Evolutionary conservation across 2,113 vertebrate species (phyloP).

Genomic region (Ranitomeya imitator): DNA sequence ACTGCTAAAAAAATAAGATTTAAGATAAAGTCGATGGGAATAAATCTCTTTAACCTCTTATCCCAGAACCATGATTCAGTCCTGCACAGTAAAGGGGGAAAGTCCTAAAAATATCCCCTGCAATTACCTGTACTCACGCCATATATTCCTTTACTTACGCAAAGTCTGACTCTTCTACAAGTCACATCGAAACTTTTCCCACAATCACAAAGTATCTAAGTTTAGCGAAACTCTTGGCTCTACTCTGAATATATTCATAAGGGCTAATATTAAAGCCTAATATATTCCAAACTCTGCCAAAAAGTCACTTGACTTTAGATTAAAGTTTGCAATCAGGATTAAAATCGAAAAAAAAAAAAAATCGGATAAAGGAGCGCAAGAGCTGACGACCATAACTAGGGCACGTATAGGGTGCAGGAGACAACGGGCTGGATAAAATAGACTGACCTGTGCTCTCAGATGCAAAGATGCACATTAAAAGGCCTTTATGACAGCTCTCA

Average conservation of each 20-base stretch:
- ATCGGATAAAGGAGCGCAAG: neutral
- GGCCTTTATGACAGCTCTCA: constrained; percentile 60
- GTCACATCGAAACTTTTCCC: neutral
- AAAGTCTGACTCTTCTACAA: neutral
- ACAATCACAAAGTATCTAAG: neutral
- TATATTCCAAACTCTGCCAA: constrained; percentile 5
- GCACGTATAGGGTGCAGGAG: neutral
- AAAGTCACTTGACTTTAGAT: neutral
- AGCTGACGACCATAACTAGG: neutral
- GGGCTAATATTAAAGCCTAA: neutral
- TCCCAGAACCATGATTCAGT: no score
- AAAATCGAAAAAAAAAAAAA: neutral
- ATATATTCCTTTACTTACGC: neutral
- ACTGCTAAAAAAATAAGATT: no score
- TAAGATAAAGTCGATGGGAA: no score
- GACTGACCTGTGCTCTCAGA: constrained; percentile 19
- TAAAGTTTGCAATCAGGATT: neutral
- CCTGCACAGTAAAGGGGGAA: neutral
- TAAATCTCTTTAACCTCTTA: no score
- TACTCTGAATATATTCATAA: neutral
- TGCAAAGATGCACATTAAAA: constrained; percentile 41
- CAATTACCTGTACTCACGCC: neutral
- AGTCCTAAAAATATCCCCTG: neutral
- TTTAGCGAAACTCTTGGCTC: neutral
- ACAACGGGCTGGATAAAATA: constrained; percentile 27